Evolutionary conservation across 2,888 invertebrate genomes (phyloP), one percentile per base, ranked within the genome.

Genomic region (Argyresthia albistria): DNA sequence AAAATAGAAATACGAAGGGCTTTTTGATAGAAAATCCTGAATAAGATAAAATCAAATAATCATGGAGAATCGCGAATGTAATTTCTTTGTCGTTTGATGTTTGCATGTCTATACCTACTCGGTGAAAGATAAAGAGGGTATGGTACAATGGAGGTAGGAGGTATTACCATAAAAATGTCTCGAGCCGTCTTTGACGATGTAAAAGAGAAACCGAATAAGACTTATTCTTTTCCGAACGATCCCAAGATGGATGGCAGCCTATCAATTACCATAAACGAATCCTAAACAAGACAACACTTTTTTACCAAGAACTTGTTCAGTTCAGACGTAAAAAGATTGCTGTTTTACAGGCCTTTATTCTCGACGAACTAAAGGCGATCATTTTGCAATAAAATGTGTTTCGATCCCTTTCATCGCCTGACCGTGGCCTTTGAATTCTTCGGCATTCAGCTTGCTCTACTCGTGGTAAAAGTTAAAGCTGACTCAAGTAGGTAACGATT

Each of bases 261-360:
- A 67, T 68, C 67, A 66, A 67, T 69, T 62, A 65, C 60, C 59
- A 57, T 59, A 62, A 64, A 61, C 60, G 53, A 60, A 60, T 60
- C 55, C 54, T 55, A 56, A 61, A 55, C 56, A 55, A 53, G 55
- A 60, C 62, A 62, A 63, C 63, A 61, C 63, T 66, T 61, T 12
- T 42, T 64, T 63, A 58, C 55, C 55, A 43, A 54, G 56, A 56
- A 55, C 53, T 61, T 60, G 58, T 51, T 2, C 50, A 51, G 58
- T 51, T 2, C 50, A 51, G 47, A 58, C 56, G 56, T 60, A 59
- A 56, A 59, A 58, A 56, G 57, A 42, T 42, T 51, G 51, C 47
- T 54, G 55, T 61, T 72, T 66, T 67, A 67, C 60, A 56, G 57
- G 64, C 58, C 56, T 61, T 64, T 60, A 60, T 61, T 61, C 58